Conservation (phyloP, 2,888 invertebrate genomes). For the Pandemis corylana region DNA sequence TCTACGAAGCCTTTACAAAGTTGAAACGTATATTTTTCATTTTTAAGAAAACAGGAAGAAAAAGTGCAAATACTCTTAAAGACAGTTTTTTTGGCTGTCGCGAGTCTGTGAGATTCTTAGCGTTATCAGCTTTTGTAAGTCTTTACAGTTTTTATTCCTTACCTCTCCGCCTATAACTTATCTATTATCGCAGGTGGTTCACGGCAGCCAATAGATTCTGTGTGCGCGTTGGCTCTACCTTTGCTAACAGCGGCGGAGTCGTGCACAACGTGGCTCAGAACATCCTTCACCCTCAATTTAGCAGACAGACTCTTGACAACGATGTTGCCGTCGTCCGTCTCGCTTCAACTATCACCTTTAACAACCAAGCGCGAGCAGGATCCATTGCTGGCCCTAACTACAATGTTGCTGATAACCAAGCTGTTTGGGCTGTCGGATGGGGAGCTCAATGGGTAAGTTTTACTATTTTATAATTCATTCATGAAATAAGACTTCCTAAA, state of each 20-base stretch:
- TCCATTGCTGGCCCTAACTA: constrained; percentile 47
- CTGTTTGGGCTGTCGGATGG: constrained; percentile 58
- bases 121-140: too few relatives aligned
- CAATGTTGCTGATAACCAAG: constrained; percentile 48
- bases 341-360: constrained; percentile 43
- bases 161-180: too few relatives aligned
- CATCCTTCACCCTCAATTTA: constrained; percentile 54
- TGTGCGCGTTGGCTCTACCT: constrained; percentile 24
- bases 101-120: too few relatives aligned
- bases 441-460: constrained; percentile 51
- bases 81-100: too few relatives aligned
- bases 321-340: constrained; percentile 56
- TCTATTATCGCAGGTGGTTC: neutral
- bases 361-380: constrained; percentile 40
- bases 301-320: constrained; percentile 45
- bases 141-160: too few relatives aligned
- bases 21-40: too few relatives aligned
- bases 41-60: too few relatives aligned
- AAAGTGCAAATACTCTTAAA: too few relatives aligned
- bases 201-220: constrained; percentile 2
- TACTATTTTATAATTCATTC: neutral
- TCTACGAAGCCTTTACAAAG: too few relatives aligned
- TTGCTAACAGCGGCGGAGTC: constrained; percentile 46
- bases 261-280: constrained; percentile 39
- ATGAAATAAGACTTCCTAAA: too few relatives aligned